Evolutionary conservation across 2,888 invertebrate species (phyloP), one percentile per base, ranked within the genome.

Genomic region (Agrotis exclamationis): DNA sequence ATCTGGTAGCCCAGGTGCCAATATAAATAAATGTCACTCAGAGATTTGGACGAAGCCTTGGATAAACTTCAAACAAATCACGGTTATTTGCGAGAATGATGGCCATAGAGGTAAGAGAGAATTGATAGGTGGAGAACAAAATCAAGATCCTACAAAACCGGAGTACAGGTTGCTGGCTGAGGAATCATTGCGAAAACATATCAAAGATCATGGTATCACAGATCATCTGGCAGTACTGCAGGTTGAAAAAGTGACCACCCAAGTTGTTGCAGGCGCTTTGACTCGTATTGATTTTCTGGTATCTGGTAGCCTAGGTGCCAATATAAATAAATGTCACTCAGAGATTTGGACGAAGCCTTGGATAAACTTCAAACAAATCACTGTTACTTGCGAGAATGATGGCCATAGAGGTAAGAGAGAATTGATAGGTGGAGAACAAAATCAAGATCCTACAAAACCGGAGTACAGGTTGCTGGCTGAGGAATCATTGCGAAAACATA

Each of bases 221-320:
- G 56, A 74, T 14, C 51, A 70, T 0, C 77, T 85, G 39, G 47
- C 54, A 70, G 58, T 87, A 18, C 6, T 78, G 6, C 5, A 13
- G 6, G 75, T 90, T 7, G 62, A 70, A 14, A 80, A 75, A 56
- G 90, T 87, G 5, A 72, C 70, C 1, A 86, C 82, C 0, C 90
- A 89, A 78, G 80, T 86, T 0, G 89, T 89, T 13, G n/a, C 86
- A 6, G 91, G 90, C 0, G 1, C 16, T 0, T 0, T 74, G 13
- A 90, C 87, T 16, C 51, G 1, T 14, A 80, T 88, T 11, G 33
- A 81, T 44, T 88, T 88, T 65, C 66, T 63, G 18, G 79, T 82
- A 14, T 65, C 65, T 5, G 39, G 22, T 53, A 18, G 47, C 5
- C 44, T 48, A 13, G 62, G 44, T 18, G 6, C 44, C 5, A 45